phyloP scores from a whole-genome alignment of 2,888 invertebrate species.

The Brachylomia viminalis region DNA sequence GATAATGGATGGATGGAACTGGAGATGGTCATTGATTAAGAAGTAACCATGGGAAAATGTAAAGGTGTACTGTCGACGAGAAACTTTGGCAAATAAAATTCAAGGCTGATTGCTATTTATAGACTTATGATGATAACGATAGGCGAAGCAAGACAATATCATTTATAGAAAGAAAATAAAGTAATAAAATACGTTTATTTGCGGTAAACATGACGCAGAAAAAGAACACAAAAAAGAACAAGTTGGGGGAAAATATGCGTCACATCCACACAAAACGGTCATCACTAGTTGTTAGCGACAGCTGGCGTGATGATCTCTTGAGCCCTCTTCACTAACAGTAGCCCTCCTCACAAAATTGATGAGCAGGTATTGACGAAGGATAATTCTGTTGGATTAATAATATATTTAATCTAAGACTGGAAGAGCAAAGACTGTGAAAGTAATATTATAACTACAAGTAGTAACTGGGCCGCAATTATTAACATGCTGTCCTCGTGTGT shows the following conservation, averaged over 20 bases:
- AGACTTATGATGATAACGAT: not conserved
- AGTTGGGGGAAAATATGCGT: too few species aligned
- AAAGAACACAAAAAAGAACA: too few species aligned
- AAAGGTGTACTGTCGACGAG: not conserved
- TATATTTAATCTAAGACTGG: too few species aligned
- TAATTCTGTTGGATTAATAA: not conserved
- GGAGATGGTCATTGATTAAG: not conserved
- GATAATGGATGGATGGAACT: not conserved
- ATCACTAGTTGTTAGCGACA: too few species aligned
- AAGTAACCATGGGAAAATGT: not conserved
- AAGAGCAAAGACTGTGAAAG: not conserved
- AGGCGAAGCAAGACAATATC: not conserved
- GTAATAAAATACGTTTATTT: too few species aligned
- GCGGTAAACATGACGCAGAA: too few species aligned
- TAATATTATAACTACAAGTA: not conserved
- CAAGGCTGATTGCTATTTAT: too few species aligned
- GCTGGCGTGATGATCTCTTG: not conserved
- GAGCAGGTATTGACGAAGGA: too few species aligned
- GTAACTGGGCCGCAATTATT: not conserved
- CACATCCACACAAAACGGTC: too few species aligned
- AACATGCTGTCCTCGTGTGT: not conserved
- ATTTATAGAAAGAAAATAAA: not conserved
- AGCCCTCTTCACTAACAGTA: too few species aligned
- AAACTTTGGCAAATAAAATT: too few species aligned
- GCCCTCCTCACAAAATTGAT: too few species aligned